These are phyloP conservation scores for Pseudeuparius sepicola DNA, from an alignment of 2,888 invertebrate species.

Conservation along the genomic window DNA sequence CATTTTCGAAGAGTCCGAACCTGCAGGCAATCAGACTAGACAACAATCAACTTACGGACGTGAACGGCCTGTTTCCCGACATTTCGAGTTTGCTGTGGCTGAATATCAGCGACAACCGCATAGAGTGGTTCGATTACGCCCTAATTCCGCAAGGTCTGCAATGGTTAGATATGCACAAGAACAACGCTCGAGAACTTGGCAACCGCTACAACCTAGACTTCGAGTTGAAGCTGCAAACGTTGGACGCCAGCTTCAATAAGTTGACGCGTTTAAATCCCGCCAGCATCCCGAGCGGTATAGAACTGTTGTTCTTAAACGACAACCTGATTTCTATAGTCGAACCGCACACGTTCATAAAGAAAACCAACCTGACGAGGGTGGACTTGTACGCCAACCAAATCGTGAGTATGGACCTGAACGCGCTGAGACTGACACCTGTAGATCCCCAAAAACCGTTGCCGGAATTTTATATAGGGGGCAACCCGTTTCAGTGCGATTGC, in stretches of 20 bases:
- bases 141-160: constrained; percentile 73
- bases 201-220: constrained; percentile 62
- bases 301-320: constrained; percentile 79
- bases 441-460: constrained; percentile 67
- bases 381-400: constrained; percentile 90
- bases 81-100: constrained; percentile 78
- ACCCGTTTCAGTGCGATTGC: constrained; percentile 91
- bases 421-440: constrained; percentile 71
- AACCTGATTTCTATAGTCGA: constrained; percentile 79
- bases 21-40: constrained; percentile 81
- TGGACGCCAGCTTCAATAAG: constrained; percentile 87
- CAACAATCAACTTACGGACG: constrained; percentile 71
- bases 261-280: constrained; percentile 64
- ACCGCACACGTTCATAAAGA: constrained; percentile 81
- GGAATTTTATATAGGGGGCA: constrained; percentile 87
- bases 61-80: constrained; percentile 74
- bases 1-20: constrained; percentile 69
- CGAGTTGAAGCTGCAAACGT: constrained; percentile 66
- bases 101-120: constrained; percentile 83
- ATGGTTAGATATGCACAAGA: constrained; percentile 85
- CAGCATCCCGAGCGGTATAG: constrained; percentile 75
- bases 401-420: constrained; percentile 80
- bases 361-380: constrained; percentile 79
- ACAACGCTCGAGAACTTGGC: constrained; percentile 68
- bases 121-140: constrained; percentile 82